A percentile compares a stretch with the other conserved stretches of the same genome.
Evolutionary conservation across 2,797 vertebrate species (phyloP).

Genomic region (Zalophus californianus): DNA sequence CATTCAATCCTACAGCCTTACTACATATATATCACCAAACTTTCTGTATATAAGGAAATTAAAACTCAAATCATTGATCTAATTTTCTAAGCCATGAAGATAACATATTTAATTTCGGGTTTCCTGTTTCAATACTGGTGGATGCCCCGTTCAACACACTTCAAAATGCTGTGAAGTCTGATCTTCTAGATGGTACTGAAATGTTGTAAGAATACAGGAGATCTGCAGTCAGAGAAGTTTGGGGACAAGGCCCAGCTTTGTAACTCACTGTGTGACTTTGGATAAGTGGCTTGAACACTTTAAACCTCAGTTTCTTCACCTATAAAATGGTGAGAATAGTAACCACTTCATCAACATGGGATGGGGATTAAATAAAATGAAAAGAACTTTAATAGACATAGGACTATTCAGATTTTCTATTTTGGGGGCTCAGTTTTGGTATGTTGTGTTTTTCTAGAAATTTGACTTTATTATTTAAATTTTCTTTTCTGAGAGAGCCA

Average conservation of each 20-base stretch:
- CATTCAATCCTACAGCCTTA: neutral
- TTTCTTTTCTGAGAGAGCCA: neutral
- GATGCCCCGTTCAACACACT: neutral
- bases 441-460: neutral
- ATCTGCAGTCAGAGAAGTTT: neutral
- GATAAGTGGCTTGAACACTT: neutral
- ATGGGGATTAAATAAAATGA: constrained; percentile 22
- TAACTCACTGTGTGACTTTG: neutral
- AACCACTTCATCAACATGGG: neutral
- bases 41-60: neutral
- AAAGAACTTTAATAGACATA: neutral
- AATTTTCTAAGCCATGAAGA: neutral
- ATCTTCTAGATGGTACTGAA: neutral
- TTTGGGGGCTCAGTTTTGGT: neutral
- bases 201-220: neutral
- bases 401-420: neutral
- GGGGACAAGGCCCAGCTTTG: neutral
- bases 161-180: neutral
- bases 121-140: neutral
- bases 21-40: neutral
- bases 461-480: neutral
- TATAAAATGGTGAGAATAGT: neutral
- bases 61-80: neutral
- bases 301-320: neutral
- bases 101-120: neutral